Percentiles rank a stretch among this genome's conserved stretches.
Evolutionary conservation across 2,797 vertebrate species (phyloP).

Genomic region (Sebastiscus albofasciatus): DNA sequence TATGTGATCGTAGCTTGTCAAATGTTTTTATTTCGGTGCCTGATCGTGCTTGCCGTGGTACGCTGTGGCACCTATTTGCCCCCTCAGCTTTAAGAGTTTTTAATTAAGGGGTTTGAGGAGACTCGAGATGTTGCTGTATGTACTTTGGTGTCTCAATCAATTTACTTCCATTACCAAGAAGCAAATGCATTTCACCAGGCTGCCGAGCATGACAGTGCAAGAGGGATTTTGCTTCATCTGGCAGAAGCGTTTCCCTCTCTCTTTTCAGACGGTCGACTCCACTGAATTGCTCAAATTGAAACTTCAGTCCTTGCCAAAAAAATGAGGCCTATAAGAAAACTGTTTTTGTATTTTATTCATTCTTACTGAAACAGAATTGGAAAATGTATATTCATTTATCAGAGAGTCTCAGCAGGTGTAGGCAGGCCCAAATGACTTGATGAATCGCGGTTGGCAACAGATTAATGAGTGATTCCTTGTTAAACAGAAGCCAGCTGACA

Average conservation of each 20-base stretch:
- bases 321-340: not conserved
- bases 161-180: not conserved
- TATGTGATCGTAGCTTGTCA: constrained; percentile 7
- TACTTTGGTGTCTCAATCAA: not conserved
- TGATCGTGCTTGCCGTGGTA: not conserved
- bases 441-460: constrained; percentile 39
- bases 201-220: constrained; percentile 17
- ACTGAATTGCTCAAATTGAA: not conserved
- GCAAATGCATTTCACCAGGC: not conserved
- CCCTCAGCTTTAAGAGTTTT: not conserved
- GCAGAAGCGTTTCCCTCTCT: not conserved
- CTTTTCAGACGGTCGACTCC: not conserved
- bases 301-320: not conserved
- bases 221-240: not conserved
- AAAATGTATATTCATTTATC: constrained; percentile 12
- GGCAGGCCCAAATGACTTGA: constrained; percentile 18
- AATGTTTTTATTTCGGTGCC: not conserved
- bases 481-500: constrained; percentile 45
- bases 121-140: not conserved
- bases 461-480: constrained; percentile 48
- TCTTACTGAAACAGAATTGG: not conserved
- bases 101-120: not conserved
- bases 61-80: not conserved
- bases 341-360: not conserved
- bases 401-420: constrained; percentile 26